These are phyloP conservation scores for Agriopis aurantiaria DNA, from an alignment of 2,888 invertebrate genomes.

Conservation along the genomic window DNA sequence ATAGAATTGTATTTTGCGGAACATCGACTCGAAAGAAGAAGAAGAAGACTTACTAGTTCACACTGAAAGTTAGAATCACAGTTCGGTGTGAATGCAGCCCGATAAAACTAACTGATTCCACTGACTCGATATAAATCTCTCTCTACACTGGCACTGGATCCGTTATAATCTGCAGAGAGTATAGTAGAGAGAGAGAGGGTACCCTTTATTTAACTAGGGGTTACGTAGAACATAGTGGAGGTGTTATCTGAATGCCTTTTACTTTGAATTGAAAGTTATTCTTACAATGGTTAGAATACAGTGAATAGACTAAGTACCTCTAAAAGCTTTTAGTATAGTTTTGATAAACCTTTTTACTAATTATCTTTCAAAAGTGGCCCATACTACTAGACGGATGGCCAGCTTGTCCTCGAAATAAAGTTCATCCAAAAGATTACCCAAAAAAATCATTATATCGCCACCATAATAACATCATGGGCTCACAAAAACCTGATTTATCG, in stretches of 20 bases:
- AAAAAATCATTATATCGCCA: slow-evolving; percentile 8
- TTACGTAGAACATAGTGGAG: neutral
- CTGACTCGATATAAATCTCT: slow-evolving; percentile 27
- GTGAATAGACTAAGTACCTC: neutral
- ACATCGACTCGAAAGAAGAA: no score
- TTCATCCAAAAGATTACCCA: slow-evolving; percentile 11
- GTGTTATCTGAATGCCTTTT: neutral
- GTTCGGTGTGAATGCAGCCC: slow-evolving; percentile 16
- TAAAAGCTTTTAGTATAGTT: neutral
- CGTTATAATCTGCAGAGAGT: slow-evolving; percentile 12
- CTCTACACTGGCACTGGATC: slow-evolving; percentile 5
- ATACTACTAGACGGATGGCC: neutral
- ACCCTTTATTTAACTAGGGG: slow-evolving; percentile 6
- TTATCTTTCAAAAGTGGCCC: no score
- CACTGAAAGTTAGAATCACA: neutral
- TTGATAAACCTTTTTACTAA: neutral
- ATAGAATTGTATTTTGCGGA: no score
- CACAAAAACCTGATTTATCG: slow-evolving; percentile 15
- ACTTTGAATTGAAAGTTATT: neutral
- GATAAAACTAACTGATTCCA: slow-evolving; percentile 28
- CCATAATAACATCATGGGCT: slow-evolving; percentile 4
- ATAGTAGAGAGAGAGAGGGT: neutral
- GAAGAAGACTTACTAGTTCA: no score
- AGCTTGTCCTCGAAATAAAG: neutral
- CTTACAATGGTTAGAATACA: neutral